Percentiles rank a stretch among this genome's conserved stretches.
These are phyloP conservation scores for Acromyrmex heyeri DNA, from an alignment of 1,140 invertebrate genomes.

Conservation along the genomic window DNA sequence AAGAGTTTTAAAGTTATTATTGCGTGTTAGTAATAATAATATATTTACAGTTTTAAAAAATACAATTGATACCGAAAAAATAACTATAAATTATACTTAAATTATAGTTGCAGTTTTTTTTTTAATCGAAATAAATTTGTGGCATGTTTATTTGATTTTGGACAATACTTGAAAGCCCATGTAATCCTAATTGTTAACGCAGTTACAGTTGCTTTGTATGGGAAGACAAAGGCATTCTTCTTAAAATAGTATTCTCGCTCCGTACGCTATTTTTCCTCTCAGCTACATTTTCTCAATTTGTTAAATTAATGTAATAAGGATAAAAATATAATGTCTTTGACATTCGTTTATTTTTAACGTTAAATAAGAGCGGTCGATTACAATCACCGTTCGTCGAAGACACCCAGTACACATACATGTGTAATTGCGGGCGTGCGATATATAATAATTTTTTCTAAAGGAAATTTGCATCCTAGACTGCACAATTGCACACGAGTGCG, in stretches of 20 bases:
- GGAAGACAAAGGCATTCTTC: not conserved
- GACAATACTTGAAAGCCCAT: not conserved
- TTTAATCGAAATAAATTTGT: not conserved
- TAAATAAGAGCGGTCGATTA: constrained; percentile 13
- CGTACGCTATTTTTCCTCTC: not conserved
- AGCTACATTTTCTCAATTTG: not conserved
- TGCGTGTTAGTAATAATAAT: too few relatives aligned
- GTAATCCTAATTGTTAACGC: constrained; percentile 2
- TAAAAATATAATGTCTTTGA: not conserved
- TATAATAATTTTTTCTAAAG: constrained; percentile 38
- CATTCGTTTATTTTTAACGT: constrained; percentile 12
- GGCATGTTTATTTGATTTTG: not conserved
- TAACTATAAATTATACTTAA: too few relatives aligned
- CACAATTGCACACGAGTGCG: constrained; percentile 63
- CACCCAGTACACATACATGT: not conserved
- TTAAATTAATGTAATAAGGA: constrained; percentile 26
- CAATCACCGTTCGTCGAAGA: constrained; percentile 10
- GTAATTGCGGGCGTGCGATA: constrained; percentile 34
- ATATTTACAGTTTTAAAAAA: too few relatives aligned
- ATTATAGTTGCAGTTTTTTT: too few relatives aligned
- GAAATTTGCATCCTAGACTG: constrained; percentile 60
- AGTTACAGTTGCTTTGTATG: not conserved
- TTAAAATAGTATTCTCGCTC: not conserved
- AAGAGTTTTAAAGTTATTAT: too few relatives aligned
- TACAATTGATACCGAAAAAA: too few relatives aligned